Percentiles rank a stretch among this genome's conserved stretches.
phyloP scores from a whole-genome alignment of 2,888 invertebrate genomes.

The Pteria penguin region DNA sequence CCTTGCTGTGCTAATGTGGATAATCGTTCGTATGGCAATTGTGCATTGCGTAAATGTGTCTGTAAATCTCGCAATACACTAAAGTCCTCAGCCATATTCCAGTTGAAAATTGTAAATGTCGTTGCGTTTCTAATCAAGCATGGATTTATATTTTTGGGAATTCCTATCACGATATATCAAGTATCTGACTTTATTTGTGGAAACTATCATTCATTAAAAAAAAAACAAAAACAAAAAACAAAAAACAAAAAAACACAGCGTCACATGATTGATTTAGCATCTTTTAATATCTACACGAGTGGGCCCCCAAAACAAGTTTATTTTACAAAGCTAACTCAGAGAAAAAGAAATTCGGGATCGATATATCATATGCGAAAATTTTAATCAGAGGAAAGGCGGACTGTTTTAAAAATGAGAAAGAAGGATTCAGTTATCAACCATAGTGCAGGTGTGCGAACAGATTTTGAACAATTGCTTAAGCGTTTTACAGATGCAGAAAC shows the following conservation, averaged over 20 bases:
- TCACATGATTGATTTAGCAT: no score
- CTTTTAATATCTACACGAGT: no score
- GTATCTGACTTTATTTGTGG: no score
- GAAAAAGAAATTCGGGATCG: background rate
- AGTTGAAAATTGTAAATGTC: no score
- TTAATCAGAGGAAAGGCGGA: background rate
- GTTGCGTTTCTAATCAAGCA: background rate
- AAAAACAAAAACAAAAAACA: no score
- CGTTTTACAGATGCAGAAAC: slow-evolving; percentile 65
- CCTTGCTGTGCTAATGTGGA: slow-evolving; percentile 71
- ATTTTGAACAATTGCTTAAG: slow-evolving; percentile 69
- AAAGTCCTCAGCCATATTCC: slow-evolving; percentile 57
- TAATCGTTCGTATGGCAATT: slow-evolving; percentile 62
- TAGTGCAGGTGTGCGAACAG: slow-evolving; percentile 65
- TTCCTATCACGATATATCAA: no score
- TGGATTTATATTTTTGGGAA: background rate
- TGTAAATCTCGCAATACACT: slow-evolving; percentile 69
- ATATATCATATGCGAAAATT: background rate
- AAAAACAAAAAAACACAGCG: no score
- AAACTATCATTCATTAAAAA: no score
- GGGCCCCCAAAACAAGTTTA: no score
- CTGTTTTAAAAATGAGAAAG: background rate
- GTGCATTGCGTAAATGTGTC: slow-evolving; percentile 63
- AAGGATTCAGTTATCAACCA: no score
- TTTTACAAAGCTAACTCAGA: no score